Base-by-base conservation (phyloP, 2,888 invertebrate species). In the Lepidonotus clava region DNA sequence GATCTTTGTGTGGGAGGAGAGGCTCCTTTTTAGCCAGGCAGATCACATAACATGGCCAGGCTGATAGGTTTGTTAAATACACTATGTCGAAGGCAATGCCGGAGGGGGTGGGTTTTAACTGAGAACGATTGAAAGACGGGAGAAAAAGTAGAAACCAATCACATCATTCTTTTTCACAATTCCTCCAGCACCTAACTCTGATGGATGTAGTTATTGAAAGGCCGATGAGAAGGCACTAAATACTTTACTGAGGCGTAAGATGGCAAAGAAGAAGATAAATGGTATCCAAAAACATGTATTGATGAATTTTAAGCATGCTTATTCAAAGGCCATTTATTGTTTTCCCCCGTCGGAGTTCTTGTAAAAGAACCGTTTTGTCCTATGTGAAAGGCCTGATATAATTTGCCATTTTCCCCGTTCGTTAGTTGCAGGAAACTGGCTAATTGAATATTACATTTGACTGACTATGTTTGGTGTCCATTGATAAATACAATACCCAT, bases 371-470 rank as follows among this genome's bases (percentile, higher is more conserved):
- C 61, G 28, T 61, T 61, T 61, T 28, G 24, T 4, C 21, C 24
- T 32, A 2, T 28, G 24, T 11, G 28, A 11, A 61, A 61, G 28
- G 5, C 61, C 61, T 28, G 61, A n/a, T 28, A 32, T 11, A 24
- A 61, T 61, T 32, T 61, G 28, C 24, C 24, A 61, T 61, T 61
- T 61, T 61, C 61, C 24, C 11, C 24, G 24, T 28, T 24, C 28
- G 28, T 28, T 32, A 28, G 24, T 61, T 32, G 11, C 61, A 24
- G 61, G 61, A 61, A 28, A 61, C 28, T 61, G 24, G 61, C 28
- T 61, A 61, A 61, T 61, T 61, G 61, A 24, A 61, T 61, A 61
- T n/a, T n/a, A n/a, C n/a, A n/a, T n/a, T n/a, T n/a, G n/a, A n/a
- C n/a, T n/a, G n/a, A n/a, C n/a, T n/a, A n/a, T n/a, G n/a, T n/a